Evolutionary conservation across 2,888 invertebrate genomes (phyloP).

Genomic region (Silvanus unidentatus): DNA sequence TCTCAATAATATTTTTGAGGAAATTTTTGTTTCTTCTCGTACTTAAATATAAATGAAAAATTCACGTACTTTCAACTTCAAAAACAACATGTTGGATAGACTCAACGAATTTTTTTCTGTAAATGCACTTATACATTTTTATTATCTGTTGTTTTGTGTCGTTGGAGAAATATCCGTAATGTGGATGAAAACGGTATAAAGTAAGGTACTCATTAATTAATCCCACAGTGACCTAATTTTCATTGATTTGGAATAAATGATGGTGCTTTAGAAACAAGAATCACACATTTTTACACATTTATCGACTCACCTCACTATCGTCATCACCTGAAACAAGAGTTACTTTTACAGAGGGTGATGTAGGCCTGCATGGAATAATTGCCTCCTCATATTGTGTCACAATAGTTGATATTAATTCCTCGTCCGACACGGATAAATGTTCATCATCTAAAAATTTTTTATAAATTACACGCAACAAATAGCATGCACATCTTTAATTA

Average conservation of each 20-base stretch:
- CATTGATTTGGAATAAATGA: too few relatives aligned
- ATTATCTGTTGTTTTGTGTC: slow-evolving; percentile 12
- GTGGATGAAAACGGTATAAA: slow-evolving; percentile 18
- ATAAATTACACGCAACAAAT: too few relatives aligned
- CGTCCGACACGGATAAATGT: slow-evolving; percentile 44
- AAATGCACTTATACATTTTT: neutral
- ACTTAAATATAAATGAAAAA: too few relatives aligned
- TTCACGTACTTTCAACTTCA: slow-evolving; percentile 1
- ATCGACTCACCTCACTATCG: too few relatives aligned
- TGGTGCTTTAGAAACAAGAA: too few relatives aligned
- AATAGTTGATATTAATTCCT: slow-evolving; percentile 28
- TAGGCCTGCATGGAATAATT: slow-evolving; percentile 59
- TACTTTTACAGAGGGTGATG: slow-evolving; percentile 54
- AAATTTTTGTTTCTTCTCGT: too few relatives aligned
- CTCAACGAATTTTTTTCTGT: neutral
- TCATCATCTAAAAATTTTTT: slow-evolving; percentile 46
- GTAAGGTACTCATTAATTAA: slow-evolving; percentile 11
- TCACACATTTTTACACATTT: too few relatives aligned
- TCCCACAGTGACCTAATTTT: slow-evolving; percentile 15
- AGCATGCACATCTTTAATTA: neutral
- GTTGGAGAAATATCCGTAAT: slow-evolving; percentile 23
- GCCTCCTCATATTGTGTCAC: slow-evolving; percentile 43
- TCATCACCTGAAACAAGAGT: neutral
- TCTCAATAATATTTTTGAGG: too few relatives aligned
- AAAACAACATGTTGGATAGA: neutral